Conservation (phyloP, 2,888 invertebrate genomes). For the Apamea crenata region DNA sequence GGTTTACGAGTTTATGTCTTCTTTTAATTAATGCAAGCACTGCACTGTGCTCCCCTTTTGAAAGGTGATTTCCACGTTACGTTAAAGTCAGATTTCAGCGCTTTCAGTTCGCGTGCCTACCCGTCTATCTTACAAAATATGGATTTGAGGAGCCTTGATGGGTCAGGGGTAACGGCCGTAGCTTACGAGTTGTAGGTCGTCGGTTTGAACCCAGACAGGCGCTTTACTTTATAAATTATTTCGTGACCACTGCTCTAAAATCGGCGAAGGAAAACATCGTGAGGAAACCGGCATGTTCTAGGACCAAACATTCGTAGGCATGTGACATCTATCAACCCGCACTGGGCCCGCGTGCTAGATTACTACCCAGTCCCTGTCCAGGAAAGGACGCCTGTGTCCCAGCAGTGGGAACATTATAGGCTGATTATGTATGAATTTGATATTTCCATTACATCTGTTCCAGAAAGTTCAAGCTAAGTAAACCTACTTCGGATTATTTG, state of each 20-base stretch:
- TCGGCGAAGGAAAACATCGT: background rate
- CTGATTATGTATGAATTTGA: background rate
- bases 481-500: conserved; percentile 1
- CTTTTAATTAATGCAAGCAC: conserved; percentile 53
- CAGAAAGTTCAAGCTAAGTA: background rate
- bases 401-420: too few relatives aligned
- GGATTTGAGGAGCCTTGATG: background rate
- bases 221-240: background rate
- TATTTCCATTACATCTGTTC: background rate
- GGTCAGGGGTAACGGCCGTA: background rate
- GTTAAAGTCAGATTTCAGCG: conserved; percentile 15
- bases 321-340: too few relatives aligned
- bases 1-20: conserved; percentile 38
- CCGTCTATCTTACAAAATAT: background rate
- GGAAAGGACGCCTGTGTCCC: too few relatives aligned
- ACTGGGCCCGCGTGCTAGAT: too few relatives aligned
- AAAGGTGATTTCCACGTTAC: conserved; percentile 19
- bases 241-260: background rate
- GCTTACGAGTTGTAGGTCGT: background rate
- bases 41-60: conserved; percentile 22
- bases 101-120: background rate
- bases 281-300: too few relatives aligned
- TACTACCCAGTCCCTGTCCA: too few relatives aligned
- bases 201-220: background rate
- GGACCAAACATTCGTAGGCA: too few relatives aligned